phyloP scores from a whole-genome alignment of 2,888 invertebrate genomes.

The Coecobrya sp. region DNA sequence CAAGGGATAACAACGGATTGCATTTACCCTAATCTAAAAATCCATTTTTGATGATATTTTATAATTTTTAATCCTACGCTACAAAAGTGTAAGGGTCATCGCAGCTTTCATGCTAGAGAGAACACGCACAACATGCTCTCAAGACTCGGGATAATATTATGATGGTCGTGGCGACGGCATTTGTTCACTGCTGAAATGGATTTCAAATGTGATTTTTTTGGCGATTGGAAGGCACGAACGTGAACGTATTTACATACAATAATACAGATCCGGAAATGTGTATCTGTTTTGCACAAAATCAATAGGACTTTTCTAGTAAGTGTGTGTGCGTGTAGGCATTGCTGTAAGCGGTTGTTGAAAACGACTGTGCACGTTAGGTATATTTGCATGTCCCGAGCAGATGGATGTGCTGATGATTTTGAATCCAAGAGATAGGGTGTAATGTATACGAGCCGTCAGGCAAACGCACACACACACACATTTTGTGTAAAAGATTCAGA shows the following conservation, averaged over 20 bases:
- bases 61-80: no score
- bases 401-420: conserved; percentile 43
- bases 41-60: no score
- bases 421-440: conserved; percentile 9
- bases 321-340: background rate
- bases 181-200: background rate
- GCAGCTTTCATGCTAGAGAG: no score
- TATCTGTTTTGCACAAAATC: conserved; percentile 2
- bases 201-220: conserved; percentile 15
- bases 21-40: no score
- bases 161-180: background rate
- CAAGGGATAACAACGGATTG: no score
- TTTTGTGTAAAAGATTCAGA: background rate
- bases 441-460: conserved; percentile 61
- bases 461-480: conserved; percentile 15
- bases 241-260: background rate
- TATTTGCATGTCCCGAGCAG: conserved; percentile 65
- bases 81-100: no score
- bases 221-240: background rate
- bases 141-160: background rate
- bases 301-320: background rate
- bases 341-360: background rate
- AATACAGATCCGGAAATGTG: background rate
- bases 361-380: conserved; percentile 21
- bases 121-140: no score